These are phyloP conservation scores for Orius laevigatus DNA, from an alignment of 1,140 invertebrate genomes.

Conservation along the genomic window DNA sequence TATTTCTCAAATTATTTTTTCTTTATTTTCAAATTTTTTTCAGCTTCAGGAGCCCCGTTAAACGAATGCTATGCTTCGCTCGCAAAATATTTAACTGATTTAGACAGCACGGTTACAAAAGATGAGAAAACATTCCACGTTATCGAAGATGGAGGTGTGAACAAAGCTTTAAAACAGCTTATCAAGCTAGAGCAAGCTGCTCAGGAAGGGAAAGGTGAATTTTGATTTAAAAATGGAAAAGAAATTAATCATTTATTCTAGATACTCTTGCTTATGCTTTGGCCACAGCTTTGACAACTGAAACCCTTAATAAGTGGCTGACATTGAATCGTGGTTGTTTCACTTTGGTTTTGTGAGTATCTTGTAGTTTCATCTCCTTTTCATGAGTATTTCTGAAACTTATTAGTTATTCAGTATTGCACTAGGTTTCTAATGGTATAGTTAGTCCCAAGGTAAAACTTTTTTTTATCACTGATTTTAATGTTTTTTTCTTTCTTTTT, in stretches of 20 bases:
- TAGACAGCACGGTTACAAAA: constrained; percentile 27
- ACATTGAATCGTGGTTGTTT: constrained; percentile 13
- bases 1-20: constrained; percentile 20
- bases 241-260: too few relatives aligned
- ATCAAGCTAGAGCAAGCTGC: constrained; percentile 41
- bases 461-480: too few relatives aligned
- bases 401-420: too few relatives aligned
- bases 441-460: too few relatives aligned
- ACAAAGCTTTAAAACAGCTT: constrained; percentile 65
- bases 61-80: constrained; percentile 29
- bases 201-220: neutral
- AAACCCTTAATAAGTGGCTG: constrained; percentile 5
- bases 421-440: too few relatives aligned
- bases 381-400: too few relatives aligned
- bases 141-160: constrained; percentile 64
- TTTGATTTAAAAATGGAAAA: too few relatives aligned
- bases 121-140: constrained; percentile 26
- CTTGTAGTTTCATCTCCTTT: too few relatives aligned
- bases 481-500: too few relatives aligned
- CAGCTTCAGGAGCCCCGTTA: constrained; percentile 24
- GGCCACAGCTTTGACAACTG: neutral
- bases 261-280: constrained; percentile 1
- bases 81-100: constrained; percentile 28
- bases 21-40: constrained; percentile 9
- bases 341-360: neutral